Percentiles rank a stretch among this genome's conserved stretches.
These are phyloP conservation scores for Pangasius krempfi DNA, from an alignment of 2,797 vertebrate species.

Conservation along the genomic window DNA sequence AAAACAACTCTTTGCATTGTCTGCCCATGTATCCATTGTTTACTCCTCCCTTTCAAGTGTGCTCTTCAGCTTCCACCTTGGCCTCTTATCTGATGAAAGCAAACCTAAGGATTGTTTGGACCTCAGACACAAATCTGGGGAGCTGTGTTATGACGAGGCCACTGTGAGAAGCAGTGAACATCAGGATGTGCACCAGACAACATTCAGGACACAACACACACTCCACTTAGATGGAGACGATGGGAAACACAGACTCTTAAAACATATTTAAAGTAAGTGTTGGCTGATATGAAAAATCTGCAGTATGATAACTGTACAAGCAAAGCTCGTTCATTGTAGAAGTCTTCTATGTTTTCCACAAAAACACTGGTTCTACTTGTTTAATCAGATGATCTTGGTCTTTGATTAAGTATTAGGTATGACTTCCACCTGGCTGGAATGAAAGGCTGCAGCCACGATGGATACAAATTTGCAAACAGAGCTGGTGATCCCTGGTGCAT, in stretches of 20 bases:
- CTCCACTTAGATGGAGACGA: slow-evolving; percentile 50
- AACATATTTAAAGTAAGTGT: not conserved
- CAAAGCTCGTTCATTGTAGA: not conserved
- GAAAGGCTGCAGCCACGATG: not conserved
- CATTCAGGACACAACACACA: slow-evolving; percentile 52
- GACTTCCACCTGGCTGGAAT: not conserved
- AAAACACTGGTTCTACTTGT: not conserved
- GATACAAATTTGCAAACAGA: not conserved
- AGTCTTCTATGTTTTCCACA: not conserved
- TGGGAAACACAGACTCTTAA: slow-evolving; percentile 23
- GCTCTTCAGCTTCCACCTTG: slow-evolving; percentile 63
- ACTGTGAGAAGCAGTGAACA: slow-evolving; percentile 47
- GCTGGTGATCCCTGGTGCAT: not conserved
- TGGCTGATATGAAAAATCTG: not conserved
- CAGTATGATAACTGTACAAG: not conserved
- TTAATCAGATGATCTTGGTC: not conserved
- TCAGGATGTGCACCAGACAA: slow-evolving; percentile 66
- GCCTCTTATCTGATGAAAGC: slow-evolving; percentile 62
- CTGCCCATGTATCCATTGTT: slow-evolving; percentile 59
- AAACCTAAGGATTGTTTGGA: slow-evolving; percentile 67
- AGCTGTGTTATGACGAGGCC: slow-evolving; percentile 67
- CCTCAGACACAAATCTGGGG: slow-evolving; percentile 64
- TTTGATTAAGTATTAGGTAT: not conserved
- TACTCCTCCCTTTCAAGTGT: slow-evolving; percentile 57
- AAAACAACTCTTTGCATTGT: slow-evolving; percentile 52